phyloP scores from a whole-genome alignment of 2,797 vertebrate genomes.

The Enteromius radiatus region DNA sequence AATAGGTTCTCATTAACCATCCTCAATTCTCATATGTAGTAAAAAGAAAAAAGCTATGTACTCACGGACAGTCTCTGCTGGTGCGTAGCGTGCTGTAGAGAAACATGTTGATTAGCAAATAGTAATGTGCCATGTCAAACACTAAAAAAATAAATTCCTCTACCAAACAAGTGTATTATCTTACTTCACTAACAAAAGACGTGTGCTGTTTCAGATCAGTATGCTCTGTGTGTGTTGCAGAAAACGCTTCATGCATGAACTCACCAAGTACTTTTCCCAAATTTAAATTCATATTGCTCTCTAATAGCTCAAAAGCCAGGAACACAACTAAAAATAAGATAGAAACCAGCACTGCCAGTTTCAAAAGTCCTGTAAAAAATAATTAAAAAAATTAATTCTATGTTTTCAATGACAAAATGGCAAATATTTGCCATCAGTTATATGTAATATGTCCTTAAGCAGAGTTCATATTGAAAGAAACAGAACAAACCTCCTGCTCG shows the following conservation, averaged over 20 bases:
- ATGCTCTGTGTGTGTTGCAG: not conserved
- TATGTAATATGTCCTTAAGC: not conserved
- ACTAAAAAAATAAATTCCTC: not conserved
- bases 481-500: constrained; percentile 33
- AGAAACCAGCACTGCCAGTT: constrained; percentile 80
- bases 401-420: not conserved
- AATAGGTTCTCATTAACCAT: not conserved
- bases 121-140: not conserved
- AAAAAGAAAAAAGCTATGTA: constrained; percentile 56
- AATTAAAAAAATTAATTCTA: too few relatives aligned
- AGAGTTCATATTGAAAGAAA: not conserved
- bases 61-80: constrained; percentile 79
- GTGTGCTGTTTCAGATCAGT: not conserved
- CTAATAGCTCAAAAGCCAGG: constrained; percentile 90
- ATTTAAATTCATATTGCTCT: constrained; percentile 88
- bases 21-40: not conserved
- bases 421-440: not conserved
- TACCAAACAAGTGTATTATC: not conserved
- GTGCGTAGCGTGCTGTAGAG: constrained; percentile 76
- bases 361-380: constrained; percentile 81
- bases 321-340: constrained; percentile 87
- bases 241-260: constrained; percentile 59
- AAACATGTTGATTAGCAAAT: constrained; percentile 12
- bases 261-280: constrained; percentile 85
- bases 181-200: not conserved